These are phyloP conservation scores for Bubo blakistoni DNA, from an alignment of 2,113 vertebrate genomes.

Conservation along the genomic window DNA sequence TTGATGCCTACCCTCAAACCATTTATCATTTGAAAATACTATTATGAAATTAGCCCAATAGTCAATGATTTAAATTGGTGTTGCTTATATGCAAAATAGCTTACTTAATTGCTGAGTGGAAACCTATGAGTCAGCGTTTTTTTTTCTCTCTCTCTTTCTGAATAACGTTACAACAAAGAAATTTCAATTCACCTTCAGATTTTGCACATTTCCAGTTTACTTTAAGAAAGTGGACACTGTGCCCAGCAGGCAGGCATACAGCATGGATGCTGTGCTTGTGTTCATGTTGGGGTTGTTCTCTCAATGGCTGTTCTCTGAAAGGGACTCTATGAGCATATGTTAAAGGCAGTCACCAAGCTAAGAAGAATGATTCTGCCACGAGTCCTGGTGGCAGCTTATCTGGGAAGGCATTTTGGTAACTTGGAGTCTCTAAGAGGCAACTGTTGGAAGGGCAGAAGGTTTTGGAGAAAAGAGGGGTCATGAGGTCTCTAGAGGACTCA, in stretches of 20 bases:
- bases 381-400: not conserved
- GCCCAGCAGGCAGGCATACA: not conserved
- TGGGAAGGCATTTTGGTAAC: not conserved
- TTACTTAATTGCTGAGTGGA: not conserved
- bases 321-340: not conserved
- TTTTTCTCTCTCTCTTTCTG: not conserved
- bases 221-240: not conserved
- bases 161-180: not conserved
- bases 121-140: not conserved
- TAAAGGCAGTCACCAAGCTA: not conserved
- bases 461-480: not conserved
- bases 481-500: not conserved
- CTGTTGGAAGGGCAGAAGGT: not conserved
- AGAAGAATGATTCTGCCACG: not conserved
- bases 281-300: not conserved
- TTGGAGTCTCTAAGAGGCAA: not conserved
- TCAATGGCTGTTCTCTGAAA: fast-evolving
- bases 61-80: not conserved
- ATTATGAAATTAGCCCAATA: not conserved
- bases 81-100: not conserved
- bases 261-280: fast-evolving
- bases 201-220: not conserved
- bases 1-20: not conserved
- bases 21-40: not conserved
- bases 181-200: not conserved